Percentiles rank a stretch among this genome's conserved stretches.
These are phyloP conservation scores for Rhimphoctona megacephalus DNA, from an alignment of 2,888 invertebrate species.

Conservation along the genomic window DNA sequence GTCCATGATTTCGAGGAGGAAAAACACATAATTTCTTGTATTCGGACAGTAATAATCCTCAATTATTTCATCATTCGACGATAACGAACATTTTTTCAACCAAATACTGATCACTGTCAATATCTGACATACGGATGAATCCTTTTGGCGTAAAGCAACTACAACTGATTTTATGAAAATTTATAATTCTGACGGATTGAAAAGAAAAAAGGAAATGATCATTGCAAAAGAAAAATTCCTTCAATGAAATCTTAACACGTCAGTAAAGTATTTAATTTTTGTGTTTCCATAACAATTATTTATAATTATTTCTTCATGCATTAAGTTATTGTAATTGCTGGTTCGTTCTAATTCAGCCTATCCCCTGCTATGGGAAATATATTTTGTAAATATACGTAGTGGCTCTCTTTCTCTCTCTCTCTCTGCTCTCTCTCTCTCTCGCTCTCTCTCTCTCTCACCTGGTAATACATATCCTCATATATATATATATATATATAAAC, in stretches of 20 bases:
- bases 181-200: background rate
- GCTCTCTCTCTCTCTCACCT: background rate
- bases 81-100: background rate
- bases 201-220: background rate
- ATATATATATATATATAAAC: background rate
- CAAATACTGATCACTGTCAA: background rate
- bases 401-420: background rate
- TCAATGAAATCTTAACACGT: background rate
- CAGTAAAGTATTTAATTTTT: background rate
- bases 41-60: background rate
- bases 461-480: background rate
- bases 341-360: constrained; percentile 5
- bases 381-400: constrained; percentile 11
- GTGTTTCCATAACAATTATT: constrained; percentile 16
- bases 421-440: constrained; percentile 1
- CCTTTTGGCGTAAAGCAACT: background rate
- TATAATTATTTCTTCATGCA: constrained; percentile 9
- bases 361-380: background rate
- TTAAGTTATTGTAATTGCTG: background rate
- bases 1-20: background rate
- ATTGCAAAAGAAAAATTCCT: background rate
- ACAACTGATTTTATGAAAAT: background rate
- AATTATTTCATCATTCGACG: constrained; percentile 3
- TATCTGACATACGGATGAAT: background rate
- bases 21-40: background rate